Conservation (phyloP, 1,140 invertebrate species). For the Trichonephila clavata region DNA sequence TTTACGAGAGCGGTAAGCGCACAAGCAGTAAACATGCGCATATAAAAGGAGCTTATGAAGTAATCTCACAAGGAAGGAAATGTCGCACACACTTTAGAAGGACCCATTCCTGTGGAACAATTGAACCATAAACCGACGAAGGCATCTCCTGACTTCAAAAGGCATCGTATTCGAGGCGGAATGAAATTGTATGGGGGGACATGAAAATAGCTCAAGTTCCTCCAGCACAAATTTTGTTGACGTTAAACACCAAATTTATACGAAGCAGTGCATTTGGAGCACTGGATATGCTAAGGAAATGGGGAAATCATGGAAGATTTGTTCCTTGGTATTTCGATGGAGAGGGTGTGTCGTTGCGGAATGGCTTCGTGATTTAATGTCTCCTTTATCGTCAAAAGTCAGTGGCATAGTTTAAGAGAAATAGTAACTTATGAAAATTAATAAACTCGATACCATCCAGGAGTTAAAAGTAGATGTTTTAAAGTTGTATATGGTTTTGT, state of each 20-base stretch:
- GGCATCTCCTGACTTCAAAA: neutral
- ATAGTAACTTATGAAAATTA: too few relatives aligned
- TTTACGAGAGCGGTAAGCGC: neutral
- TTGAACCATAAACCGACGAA: slow-evolving; percentile 25
- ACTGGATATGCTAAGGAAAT: neutral
- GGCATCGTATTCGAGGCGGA: neutral
- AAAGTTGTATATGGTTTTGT: too few relatives aligned
- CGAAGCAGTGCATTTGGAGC: neutral
- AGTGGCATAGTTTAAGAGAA: neutral
- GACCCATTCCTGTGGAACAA: slow-evolving; percentile 19
- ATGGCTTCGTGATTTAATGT: neutral
- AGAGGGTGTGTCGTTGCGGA: neutral
- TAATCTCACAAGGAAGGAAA: neutral
- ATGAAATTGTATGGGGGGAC: slow-evolving; percentile 9
- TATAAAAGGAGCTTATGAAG: slow-evolving; percentile 30
- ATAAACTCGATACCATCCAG: too few relatives aligned
- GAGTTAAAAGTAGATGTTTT: too few relatives aligned
- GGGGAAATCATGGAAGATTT: slow-evolving; percentile 1
- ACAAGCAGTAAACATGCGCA: neutral
- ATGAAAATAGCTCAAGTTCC: neutral
- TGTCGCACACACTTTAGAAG: neutral
- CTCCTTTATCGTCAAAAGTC: too few relatives aligned
- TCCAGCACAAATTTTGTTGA: neutral
- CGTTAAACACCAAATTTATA: neutral
- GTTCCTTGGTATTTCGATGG: neutral